phyloP scores from a whole-genome alignment of 1,140 invertebrate species.

The Calycopis cecrops region DNA sequence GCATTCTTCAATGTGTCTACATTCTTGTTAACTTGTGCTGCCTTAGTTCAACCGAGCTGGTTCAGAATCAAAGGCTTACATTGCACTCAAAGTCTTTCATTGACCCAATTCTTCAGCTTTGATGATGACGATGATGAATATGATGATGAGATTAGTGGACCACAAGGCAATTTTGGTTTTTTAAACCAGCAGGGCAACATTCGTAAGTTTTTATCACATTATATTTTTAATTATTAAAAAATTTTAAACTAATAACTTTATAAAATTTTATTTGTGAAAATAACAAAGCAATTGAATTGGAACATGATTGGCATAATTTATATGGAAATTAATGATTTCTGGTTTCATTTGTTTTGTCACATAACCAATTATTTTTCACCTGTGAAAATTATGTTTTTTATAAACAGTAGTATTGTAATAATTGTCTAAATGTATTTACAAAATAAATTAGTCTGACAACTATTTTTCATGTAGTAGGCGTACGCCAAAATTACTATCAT shows the following conservation, averaged over 20 bases:
- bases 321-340: too few species aligned
- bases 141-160: constrained; percentile 40
- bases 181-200: constrained; percentile 41
- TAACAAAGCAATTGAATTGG: too few species aligned
- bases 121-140: constrained; percentile 58
- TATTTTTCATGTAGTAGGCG: too few species aligned
- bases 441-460: too few species aligned
- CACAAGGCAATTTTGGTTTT: constrained; percentile 42
- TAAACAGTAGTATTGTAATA: too few species aligned
- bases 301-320: too few species aligned
- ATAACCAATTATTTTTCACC: too few species aligned
- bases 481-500: too few species aligned
- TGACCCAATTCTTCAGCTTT: constrained; percentile 72
- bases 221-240: neutral
- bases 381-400: too few species aligned
- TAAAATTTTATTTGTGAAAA: too few species aligned
- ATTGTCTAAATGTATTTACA: too few species aligned
- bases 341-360: too few species aligned
- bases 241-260: constrained; percentile 11
- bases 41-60: constrained; percentile 74
- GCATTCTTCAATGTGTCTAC: constrained; percentile 73
- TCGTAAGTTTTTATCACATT: constrained; percentile 34
- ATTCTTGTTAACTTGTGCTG: constrained; percentile 71
- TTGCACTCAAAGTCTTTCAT: constrained; percentile 69
- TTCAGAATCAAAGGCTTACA: constrained; percentile 70